Evolutionary conservation across 1,140 invertebrate genomes (phyloP).

Genomic region (Magallana gigas): DNA sequence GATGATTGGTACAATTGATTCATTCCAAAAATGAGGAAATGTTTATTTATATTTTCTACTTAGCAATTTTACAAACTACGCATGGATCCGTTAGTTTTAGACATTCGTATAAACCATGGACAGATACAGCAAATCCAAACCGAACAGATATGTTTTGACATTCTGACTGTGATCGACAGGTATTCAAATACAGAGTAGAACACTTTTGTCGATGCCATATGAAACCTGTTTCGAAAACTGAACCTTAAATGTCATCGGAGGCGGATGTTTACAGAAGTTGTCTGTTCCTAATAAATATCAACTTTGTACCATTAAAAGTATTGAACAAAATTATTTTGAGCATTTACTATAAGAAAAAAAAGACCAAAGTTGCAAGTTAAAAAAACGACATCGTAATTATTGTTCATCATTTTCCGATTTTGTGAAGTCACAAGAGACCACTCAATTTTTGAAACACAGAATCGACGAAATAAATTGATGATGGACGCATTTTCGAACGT

Average conservation of each 20-base stretch:
- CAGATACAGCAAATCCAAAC: background rate
- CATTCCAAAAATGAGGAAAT: too few species aligned
- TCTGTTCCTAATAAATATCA: background rate
- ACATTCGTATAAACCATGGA: too few species aligned
- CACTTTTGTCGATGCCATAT: background rate
- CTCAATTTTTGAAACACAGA: too few species aligned
- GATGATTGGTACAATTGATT: too few species aligned
- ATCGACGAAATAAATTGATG: too few species aligned
- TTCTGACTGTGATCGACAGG: background rate
- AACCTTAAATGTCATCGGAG: background rate
- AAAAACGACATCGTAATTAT: background rate
- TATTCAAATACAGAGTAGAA: background rate
- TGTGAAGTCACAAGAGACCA: too few species aligned
- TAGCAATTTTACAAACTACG: too few species aligned
- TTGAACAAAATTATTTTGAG: background rate
- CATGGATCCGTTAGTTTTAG: too few species aligned
- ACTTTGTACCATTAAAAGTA: too few species aligned
- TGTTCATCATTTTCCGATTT: too few species aligned
- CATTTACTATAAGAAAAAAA: background rate
- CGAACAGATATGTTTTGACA: background rate
- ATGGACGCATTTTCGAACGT: too few species aligned
- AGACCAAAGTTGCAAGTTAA: background rate
- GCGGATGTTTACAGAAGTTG: background rate
- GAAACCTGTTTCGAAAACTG: background rate
- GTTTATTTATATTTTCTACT: too few species aligned